Evolutionary conservation across 92 coral and sea anemone genomes (phyloP).

Genomic region (Paramuricea clavata): DNA sequence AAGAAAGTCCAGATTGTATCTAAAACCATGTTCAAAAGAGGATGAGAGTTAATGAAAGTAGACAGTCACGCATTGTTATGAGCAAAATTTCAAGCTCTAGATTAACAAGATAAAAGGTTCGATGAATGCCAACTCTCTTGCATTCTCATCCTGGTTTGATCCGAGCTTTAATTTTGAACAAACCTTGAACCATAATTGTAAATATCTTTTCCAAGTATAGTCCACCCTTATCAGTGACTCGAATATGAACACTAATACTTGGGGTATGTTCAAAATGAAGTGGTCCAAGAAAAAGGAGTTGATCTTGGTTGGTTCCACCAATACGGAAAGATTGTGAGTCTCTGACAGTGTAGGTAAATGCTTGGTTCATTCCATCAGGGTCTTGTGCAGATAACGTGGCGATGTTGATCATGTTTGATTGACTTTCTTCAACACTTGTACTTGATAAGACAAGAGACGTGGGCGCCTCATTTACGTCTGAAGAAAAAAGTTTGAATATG

Average conservation of each 20-base stretch:
- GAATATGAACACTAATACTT: slow-evolving; percentile 60
- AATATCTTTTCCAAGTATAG: slow-evolving; percentile 73
- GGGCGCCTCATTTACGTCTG: slow-evolving; percentile 93
- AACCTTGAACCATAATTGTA: slow-evolving; percentile 73
- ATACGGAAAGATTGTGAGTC: slow-evolving; percentile 69
- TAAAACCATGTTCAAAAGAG: too few relatives aligned
- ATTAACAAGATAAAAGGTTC: too few relatives aligned
- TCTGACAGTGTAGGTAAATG: slow-evolving; percentile 77
- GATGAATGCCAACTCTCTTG: too few relatives aligned
- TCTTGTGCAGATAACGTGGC: slow-evolving; percentile 81
- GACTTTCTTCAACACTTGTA: slow-evolving; percentile 73
- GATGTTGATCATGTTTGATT: slow-evolving; percentile 70
- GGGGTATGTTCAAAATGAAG: slow-evolving; percentile 81
- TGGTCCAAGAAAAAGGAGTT: slow-evolving; percentile 71
- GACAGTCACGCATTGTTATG: too few relatives aligned
- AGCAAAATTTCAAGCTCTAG: too few relatives aligned
- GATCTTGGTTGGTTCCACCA: slow-evolving; percentile 66
- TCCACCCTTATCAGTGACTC: slow-evolving; percentile 81
- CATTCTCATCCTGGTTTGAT: too few relatives aligned
- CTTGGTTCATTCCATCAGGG: slow-evolving; percentile 78
- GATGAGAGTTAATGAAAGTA: too few relatives aligned
- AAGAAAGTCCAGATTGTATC: too few relatives aligned
- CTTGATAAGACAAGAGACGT: slow-evolving; percentile 72
- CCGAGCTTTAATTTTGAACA: too few relatives aligned
- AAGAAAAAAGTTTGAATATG: too few relatives aligned